Conservation (phyloP, 1,140 invertebrate species). For the Pissodes strobi region DNA sequence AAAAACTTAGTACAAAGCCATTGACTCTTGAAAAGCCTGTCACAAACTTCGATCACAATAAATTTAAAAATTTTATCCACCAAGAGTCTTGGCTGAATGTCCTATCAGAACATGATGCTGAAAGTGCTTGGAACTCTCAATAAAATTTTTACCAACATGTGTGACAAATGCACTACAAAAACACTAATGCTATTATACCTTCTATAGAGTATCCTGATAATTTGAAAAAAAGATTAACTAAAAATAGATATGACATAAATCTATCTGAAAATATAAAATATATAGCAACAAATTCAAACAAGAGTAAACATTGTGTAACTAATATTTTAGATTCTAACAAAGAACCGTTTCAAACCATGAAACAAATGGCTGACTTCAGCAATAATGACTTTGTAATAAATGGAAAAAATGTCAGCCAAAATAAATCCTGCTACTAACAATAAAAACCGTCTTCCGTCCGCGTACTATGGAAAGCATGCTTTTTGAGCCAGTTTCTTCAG, state of each 20-base stretch:
- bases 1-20: too few relatives aligned
- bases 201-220: too few relatives aligned
- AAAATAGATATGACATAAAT: not conserved
- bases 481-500: not conserved
- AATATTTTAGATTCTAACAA: too few relatives aligned
- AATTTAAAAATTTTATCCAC: not conserved
- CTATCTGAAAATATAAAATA: not conserved
- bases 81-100: not conserved
- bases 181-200: conserved; percentile 7
- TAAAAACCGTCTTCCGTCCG: not conserved
- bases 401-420: too few relatives aligned
- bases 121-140: not conserved
- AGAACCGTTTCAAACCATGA: not conserved
- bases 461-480: too few relatives aligned
- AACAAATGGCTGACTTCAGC: not conserved
- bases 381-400: not conserved
- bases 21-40: too few relatives aligned
- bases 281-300: not conserved
- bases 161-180: conserved; percentile 8
- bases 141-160: conserved; percentile 6
- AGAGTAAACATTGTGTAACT: not conserved
- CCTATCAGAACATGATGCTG: too few relatives aligned
- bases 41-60: too few relatives aligned
- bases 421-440: not conserved
- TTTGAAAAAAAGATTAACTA: not conserved